These are phyloP conservation scores for Steromphala cineraria DNA, from an alignment of 2,888 invertebrate genomes.

Conservation along the genomic window DNA sequence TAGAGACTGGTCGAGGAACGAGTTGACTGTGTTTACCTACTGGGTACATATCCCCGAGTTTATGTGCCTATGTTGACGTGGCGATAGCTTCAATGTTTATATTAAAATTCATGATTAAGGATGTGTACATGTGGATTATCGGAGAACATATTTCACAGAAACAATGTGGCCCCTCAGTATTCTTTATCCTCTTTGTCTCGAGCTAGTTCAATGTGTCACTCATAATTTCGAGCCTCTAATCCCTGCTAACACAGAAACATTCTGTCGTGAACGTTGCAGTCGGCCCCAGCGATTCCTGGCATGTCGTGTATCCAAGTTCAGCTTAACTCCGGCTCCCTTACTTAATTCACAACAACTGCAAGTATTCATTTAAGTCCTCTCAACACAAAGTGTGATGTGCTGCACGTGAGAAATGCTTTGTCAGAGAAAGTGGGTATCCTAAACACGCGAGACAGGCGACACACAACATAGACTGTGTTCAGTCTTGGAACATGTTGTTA, in stretches of 20 bases:
- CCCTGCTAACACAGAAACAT: neutral
- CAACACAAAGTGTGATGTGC: neutral
- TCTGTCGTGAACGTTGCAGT: no score
- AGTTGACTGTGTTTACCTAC: no score
- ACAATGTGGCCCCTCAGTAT: neutral
- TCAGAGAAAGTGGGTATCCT: neutral
- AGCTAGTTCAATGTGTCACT: neutral
- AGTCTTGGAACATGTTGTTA: no score
- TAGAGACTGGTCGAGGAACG: no score
- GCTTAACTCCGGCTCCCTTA: no score
- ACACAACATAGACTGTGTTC: no score
- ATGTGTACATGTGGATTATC: neutral
- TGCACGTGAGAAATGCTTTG: neutral
- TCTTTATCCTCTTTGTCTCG: slow-evolving; percentile 6
- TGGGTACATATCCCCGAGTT: no score
- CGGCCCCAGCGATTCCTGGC: no score
- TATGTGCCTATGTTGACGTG: no score
- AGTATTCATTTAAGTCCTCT: neutral
- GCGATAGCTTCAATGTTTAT: neutral
- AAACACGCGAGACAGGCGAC: neutral
- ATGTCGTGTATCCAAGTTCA: no score
- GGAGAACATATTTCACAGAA: neutral
- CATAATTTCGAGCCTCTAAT: neutral
- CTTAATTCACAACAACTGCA: neutral
- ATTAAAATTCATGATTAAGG: neutral